A percentile compares a stretch with the other conserved stretches of the same genome.
Conservation (phyloP, 1,140 invertebrate species). For the Panagrolaimus sp. region DNA sequence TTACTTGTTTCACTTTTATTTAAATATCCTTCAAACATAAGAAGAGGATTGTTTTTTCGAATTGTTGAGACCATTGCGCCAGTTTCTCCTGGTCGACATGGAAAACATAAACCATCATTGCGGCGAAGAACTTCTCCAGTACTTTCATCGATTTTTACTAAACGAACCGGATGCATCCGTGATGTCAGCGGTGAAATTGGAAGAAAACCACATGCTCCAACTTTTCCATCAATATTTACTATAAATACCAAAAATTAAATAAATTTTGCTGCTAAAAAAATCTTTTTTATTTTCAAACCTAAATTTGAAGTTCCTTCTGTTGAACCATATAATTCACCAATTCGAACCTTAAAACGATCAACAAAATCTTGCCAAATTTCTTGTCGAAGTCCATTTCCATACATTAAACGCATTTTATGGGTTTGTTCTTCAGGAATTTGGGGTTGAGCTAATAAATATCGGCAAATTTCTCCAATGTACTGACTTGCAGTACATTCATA, state of each 20-base stretch:
- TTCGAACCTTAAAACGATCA: constrained; percentile 77
- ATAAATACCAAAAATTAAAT: constrained; percentile 49
- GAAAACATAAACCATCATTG: constrained; percentile 73
- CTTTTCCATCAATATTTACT: constrained; percentile 75
- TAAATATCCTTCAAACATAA: constrained; percentile 75
- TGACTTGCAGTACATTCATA: constrained; percentile 92
- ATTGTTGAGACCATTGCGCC: constrained; percentile 97
- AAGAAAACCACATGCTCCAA: constrained; percentile 90
- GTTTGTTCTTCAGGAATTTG: constrained; percentile 72
- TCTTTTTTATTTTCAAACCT: constrained; percentile 46
- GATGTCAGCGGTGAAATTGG: constrained; percentile 66
- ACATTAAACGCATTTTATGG: constrained; percentile 79
- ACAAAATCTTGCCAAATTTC: constrained; percentile 92
- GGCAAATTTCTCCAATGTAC: constrained; percentile 97
- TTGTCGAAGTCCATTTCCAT: constrained; percentile 88
- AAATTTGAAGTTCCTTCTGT: constrained; percentile 94
- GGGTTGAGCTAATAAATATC: constrained; percentile 84
- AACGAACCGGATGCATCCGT: constrained; percentile 64
- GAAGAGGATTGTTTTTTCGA: constrained; percentile 65
- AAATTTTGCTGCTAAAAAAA: constrained; percentile 10
- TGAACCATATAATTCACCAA: constrained; percentile 92
- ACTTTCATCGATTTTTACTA: constrained; percentile 78
- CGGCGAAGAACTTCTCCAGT: constrained; percentile 75
- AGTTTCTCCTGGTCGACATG: constrained; percentile 77
- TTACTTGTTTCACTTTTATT: constrained; percentile 84